Conservation (phyloP, 2,113 vertebrate genomes). For the Callaeas wilsoni region DNA sequence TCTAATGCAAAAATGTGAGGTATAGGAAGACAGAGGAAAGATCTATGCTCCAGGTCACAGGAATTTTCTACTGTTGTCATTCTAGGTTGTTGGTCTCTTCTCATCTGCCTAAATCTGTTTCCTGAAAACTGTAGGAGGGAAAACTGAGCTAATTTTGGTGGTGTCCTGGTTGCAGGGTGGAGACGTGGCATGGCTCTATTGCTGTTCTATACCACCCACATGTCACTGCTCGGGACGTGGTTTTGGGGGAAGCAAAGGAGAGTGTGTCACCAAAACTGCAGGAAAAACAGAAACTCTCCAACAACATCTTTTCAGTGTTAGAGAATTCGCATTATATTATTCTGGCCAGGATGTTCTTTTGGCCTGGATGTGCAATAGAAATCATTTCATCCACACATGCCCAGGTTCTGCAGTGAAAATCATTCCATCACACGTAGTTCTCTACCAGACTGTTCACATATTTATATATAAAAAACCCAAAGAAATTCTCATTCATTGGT, state of each 20-base stretch:
- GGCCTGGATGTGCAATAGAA: background rate
- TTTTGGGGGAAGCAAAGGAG: background rate
- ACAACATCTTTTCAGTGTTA: background rate
- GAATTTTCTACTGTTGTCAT: background rate
- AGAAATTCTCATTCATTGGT: background rate
- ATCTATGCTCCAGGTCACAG: fast-evolving
- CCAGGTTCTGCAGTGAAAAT: background rate
- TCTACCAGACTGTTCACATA: background rate
- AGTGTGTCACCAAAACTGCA: background rate
- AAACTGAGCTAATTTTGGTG: background rate
- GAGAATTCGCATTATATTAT: background rate
- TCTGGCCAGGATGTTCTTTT: background rate
- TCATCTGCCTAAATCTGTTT: background rate
- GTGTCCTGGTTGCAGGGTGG: too few species aligned
- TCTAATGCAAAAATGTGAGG: background rate
- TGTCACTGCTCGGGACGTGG: background rate
- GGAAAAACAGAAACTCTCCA: background rate
- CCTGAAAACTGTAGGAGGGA: background rate
- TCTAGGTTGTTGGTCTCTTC: background rate
- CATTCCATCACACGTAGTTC: background rate
- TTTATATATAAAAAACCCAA: background rate
- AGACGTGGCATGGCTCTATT: background rate
- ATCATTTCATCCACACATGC: background rate
- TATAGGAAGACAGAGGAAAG: background rate
- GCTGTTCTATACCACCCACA: background rate